Percentiles rank a stretch among this genome's conserved stretches.
Conservation (phyloP, 1,140 invertebrate genomes). For the Aporrectodea caliginosa region DNA sequence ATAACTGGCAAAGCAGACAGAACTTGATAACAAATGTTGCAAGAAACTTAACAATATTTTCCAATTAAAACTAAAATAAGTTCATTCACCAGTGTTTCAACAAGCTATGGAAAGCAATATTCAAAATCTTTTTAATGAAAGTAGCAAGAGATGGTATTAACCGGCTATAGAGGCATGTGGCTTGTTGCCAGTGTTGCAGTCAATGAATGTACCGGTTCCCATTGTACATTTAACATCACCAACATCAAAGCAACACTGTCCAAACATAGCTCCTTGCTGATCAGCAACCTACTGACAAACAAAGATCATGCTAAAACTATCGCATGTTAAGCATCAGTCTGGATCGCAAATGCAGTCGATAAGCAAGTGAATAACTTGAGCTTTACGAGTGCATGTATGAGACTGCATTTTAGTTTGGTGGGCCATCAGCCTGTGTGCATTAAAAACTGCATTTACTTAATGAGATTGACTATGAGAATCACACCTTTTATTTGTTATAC, state of each 20-base stretch:
- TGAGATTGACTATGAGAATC: no score
- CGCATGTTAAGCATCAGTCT: no score
- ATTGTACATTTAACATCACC: constrained; percentile 87
- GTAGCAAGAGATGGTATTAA: background rate
- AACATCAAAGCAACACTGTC: constrained; percentile 74
- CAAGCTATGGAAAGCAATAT: background rate
- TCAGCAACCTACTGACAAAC: constrained; percentile 64
- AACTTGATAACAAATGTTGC: no score
- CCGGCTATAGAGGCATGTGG: constrained; percentile 71
- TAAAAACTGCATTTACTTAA: no score
- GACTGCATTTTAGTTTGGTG: no score
- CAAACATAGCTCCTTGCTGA: constrained; percentile 82
- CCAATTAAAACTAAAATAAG: background rate
- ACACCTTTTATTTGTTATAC: no score
- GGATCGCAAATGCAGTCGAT: no score
- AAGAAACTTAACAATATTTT: background rate
- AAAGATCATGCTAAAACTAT: no score
- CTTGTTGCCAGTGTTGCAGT: constrained; percentile 75
- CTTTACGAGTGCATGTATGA: no score
- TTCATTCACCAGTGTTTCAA: background rate
- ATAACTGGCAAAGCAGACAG: no score
- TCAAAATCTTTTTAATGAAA: background rate
- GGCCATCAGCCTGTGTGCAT: no score
- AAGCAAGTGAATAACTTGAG: no score
- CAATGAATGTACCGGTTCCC: constrained; percentile 89